Conservation (phyloP, 2,797 vertebrate genomes). For the Helicolenus hilgendorfi region DNA sequence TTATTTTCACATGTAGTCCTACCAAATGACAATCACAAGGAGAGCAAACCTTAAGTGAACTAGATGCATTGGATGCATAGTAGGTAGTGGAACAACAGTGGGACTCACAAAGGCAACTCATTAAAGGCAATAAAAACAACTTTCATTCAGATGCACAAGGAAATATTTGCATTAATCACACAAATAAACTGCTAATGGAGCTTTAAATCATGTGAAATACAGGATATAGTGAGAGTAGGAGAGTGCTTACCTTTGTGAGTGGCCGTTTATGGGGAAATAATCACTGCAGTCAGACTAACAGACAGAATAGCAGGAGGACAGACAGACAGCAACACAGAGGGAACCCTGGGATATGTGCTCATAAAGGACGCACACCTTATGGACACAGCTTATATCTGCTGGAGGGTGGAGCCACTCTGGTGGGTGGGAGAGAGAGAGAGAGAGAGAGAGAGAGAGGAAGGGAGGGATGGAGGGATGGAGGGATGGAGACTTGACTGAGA, state of each 20-base stretch:
- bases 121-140: neutral
- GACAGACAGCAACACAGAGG: conserved; percentile 65
- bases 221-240: neutral
- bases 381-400: conserved; percentile 96
- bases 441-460: conserved; percentile 4
- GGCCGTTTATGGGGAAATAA: conserved; percentile 73
- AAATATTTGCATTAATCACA: neutral
- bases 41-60: neutral
- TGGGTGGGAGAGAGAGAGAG: conserved; percentile 52
- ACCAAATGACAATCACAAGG: neutral
- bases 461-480: neutral
- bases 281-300: conserved; percentile 67
- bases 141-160: neutral
- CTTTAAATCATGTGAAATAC: neutral
- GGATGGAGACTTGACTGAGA: conserved; percentile 42
- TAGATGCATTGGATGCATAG: neutral
- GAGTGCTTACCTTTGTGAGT: conserved; percentile 77
- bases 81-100: neutral
- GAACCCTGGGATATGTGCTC: conserved; percentile 89
- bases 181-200: neutral
- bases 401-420: conserved; percentile 93
- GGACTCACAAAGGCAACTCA: neutral
- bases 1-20: neutral
- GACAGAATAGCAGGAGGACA: conserved; percentile 56
- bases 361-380: conserved; percentile 92